Evolutionary conservation across 2,113 vertebrate genomes (phyloP).

Genomic region (Heloderma charlesbogerti): DNA sequence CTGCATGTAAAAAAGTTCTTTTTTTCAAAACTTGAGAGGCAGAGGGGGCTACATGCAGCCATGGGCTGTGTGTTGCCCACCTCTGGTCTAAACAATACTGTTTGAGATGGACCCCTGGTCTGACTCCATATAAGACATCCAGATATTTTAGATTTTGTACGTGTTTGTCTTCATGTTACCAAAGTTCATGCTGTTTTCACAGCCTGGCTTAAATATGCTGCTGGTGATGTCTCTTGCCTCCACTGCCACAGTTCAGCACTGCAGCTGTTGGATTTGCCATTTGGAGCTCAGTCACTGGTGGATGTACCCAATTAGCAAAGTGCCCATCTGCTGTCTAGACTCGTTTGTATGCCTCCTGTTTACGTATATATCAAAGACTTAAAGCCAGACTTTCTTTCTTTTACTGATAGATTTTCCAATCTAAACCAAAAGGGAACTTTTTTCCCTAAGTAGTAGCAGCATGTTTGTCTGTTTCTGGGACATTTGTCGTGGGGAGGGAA

Average conservation of each 20-base stretch:
- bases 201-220: not conserved
- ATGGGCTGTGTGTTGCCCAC: too few species aligned
- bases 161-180: not conserved
- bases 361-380: not conserved
- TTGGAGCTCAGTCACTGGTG: conserved; percentile 1
- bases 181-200: not conserved
- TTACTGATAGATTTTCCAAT: not conserved
- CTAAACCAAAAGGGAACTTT: not conserved
- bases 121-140: not conserved
- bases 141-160: not conserved
- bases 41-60: too few species aligned
- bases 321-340: conserved; percentile 34
- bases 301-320: conserved; percentile 23
- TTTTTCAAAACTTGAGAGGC: too few species aligned
- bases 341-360: not conserved
- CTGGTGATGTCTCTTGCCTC: not conserved
- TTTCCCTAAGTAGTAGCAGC: not conserved
- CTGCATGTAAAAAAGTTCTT: too few species aligned
- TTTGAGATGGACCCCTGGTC: not conserved
- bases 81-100: not conserved
- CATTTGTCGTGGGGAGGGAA: not conserved
- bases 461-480: not conserved
- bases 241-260: not conserved
- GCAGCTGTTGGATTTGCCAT: conserved; percentile 16
- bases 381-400: not conserved